phyloP scores from a whole-genome alignment of 2,888 invertebrate species.

The Lydus trimaculatus region DNA sequence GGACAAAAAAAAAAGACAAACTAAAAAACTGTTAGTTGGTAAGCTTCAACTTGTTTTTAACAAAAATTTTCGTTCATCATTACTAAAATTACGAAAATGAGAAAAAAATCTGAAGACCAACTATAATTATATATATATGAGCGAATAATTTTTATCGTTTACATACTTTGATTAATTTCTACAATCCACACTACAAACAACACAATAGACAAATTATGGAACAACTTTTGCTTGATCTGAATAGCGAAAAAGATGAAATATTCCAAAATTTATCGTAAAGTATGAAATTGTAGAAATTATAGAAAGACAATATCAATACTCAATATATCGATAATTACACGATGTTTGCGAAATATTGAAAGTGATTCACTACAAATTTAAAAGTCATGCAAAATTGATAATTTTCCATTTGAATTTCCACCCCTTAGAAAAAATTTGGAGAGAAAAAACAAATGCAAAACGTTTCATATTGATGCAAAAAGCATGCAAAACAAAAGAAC shows the following conservation, averaged over 20 bases:
- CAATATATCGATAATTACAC: background rate
- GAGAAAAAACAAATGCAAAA: slow-evolving; percentile 34
- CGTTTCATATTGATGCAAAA: slow-evolving; percentile 38
- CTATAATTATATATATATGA: too few species aligned
- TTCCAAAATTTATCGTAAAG: background rate
- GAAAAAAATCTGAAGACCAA: background rate
- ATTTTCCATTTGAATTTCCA: slow-evolving; percentile 18
- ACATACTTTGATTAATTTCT: background rate
- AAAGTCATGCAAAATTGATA: slow-evolving; percentile 22
- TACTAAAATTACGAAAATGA: background rate
- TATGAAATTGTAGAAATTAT: slow-evolving; percentile 5
- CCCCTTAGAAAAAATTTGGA: background rate
- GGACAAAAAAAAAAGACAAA: slow-evolving; percentile 1
- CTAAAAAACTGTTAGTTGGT: slow-evolving; percentile 7
- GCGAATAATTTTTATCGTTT: background rate
- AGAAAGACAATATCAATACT: background rate
- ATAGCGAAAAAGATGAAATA: background rate
- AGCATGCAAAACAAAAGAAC: slow-evolving; percentile 46
- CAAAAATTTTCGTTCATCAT: background rate
- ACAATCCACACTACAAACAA: background rate
- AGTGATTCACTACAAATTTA: background rate
- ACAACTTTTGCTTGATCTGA: background rate
- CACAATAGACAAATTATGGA: slow-evolving; percentile 3
- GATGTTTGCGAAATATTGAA: background rate
- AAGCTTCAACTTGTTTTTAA: background rate